These are phyloP conservation scores for Operophtera brumata DNA, from an alignment of 2,888 invertebrate genomes.

Conservation along the genomic window DNA sequence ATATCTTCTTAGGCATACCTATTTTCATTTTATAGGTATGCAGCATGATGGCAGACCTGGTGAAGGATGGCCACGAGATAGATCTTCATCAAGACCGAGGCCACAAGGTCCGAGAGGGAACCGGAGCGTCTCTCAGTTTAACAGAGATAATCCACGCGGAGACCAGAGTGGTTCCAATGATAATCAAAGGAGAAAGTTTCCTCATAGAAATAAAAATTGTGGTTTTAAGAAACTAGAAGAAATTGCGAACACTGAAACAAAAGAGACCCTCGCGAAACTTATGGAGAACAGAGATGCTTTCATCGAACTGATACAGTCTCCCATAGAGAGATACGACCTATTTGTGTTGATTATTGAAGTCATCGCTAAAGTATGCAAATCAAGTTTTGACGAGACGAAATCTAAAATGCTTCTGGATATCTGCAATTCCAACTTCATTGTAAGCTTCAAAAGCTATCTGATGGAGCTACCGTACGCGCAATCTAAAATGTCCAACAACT, in stretches of 20 bases:
- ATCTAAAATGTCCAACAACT: conserved; percentile 32
- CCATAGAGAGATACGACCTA: conserved; percentile 52
- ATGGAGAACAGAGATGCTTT: conserved; percentile 53
- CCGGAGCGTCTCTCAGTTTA: background rate
- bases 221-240: conserved; percentile 54
- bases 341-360: conserved; percentile 62
- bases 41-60: background rate
- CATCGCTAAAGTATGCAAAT: conserved; percentile 57
- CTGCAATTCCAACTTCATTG: conserved; percentile 59
- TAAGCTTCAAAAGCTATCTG: conserved; percentile 52
- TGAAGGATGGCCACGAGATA: background rate
- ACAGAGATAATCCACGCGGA: background rate
- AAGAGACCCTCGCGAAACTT: conserved; percentile 56
- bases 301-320: conserved; percentile 48
- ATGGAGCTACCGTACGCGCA: conserved; percentile 55
- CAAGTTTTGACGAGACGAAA: conserved; percentile 59
- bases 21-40: background rate
- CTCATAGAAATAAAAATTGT: conserved; percentile 18
- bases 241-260: conserved; percentile 50
- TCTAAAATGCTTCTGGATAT: conserved; percentile 53
- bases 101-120: background rate
- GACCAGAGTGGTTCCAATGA: background rate
- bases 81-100: conserved; percentile 5
- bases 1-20: too few relatives aligned
- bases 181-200: conserved; percentile 1